A percentile compares a stretch with the other conserved stretches of the same genome.
phyloP scores from a whole-genome alignment of 1,140 invertebrate genomes.

The Pristionchus pacificus region DNA sequence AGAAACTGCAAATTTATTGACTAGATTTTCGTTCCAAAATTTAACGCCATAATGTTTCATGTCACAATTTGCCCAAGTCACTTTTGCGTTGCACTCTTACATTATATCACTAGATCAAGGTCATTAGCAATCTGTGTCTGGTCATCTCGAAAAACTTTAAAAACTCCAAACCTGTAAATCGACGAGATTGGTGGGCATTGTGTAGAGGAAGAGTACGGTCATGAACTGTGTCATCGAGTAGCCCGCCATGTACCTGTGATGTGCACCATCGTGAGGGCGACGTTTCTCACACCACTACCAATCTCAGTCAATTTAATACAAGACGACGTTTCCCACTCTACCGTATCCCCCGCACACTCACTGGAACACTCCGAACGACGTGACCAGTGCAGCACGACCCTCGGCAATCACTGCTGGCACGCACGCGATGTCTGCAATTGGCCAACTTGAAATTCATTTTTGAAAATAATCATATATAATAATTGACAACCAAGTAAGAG shows the following conservation, averaged over 20 bases:
- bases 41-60: not conserved
- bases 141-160: not conserved
- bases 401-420: slow-evolving; percentile 77
- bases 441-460: too few relatives aligned
- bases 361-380: slow-evolving; percentile 92
- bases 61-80: not conserved
- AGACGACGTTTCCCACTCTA: too few relatives aligned
- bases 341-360: too few relatives aligned
- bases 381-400: slow-evolving; percentile 86
- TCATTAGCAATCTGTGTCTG: not conserved
- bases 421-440: slow-evolving; percentile 69
- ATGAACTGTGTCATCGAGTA: slow-evolving; percentile 90
- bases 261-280: too few relatives aligned
- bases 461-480: too few relatives aligned
- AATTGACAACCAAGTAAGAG: too few relatives aligned
- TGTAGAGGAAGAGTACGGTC: slow-evolving; percentile 83
- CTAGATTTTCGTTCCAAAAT: not conserved
- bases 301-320: too few relatives aligned
- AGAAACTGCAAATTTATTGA: slow-evolving; percentile 62
- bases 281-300: too few relatives aligned
- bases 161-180: slow-evolving; percentile 37
- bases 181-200: slow-evolving; percentile 60
- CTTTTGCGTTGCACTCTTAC: too few relatives aligned
- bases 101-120: too few relatives aligned
- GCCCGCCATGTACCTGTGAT: slow-evolving; percentile 84